Base-by-base conservation (phyloP, 2,888 invertebrate species). In the Alviniconcha strummeri region DNA sequence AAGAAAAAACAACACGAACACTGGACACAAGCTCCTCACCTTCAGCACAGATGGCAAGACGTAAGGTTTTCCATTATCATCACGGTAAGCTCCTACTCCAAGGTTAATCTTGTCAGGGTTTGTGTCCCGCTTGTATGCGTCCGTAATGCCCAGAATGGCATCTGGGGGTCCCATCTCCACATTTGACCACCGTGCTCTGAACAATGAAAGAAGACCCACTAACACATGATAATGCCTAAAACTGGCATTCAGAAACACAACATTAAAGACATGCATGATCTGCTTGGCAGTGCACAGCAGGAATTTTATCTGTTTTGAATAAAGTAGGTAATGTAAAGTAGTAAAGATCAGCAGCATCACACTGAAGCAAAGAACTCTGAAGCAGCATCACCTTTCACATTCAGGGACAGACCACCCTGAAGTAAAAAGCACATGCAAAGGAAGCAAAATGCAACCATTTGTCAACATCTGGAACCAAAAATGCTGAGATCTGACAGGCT, bases 121-220 rank as follows among this genome's bases (percentile, higher is more conserved):
- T 4, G 95, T 95, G 93, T 99, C 99, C 86, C 95, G 96, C 93
- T 98, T 99, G 94, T 95, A 99, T 0, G 99, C 99, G 94, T 99
- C 99, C 0, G 98, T 97, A 74, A 99, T 97, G 69, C 99, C 99
- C 80, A 99, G 95, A 94, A 99, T 99, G 55, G 97, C 97, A 95
- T 99, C 99, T 7, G 99, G 99, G 36, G 99, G 99, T 6, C 99
- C 99, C 97, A 98, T 97, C 93, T 96, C 96, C 11, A 99, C 98
- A 93, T 97, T 96, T 55, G 90, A 84, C 94, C 94, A 94, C 90
- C 91, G 91, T 83, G 92, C 92, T 67, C 87, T 87, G 80, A 54
- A 60, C 55, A 74, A 52, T 56, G 8, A 57, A 52, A 17, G n/a
- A 36, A 8, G 19, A 36, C 36, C 57, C 7, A 55, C 17, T 19